Evolutionary conservation across 1,140 invertebrate species (phyloP).

Genomic region (Cataglyphis hispanica): DNA sequence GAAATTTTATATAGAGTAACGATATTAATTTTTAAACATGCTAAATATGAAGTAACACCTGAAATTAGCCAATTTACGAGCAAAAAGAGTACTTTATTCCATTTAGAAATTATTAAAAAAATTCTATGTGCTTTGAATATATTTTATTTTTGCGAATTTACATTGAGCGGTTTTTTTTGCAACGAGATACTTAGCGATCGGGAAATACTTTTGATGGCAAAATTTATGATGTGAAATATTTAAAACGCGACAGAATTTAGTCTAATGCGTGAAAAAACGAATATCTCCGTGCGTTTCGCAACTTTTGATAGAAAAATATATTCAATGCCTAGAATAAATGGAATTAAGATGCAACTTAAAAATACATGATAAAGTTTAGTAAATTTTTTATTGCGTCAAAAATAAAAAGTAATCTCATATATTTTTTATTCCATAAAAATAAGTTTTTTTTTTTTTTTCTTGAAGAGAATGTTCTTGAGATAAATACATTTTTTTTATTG

Average conservation of each 20-base stretch:
- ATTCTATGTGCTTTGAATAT: background rate
- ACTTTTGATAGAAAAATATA: background rate
- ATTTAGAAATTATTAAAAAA: conserved; percentile 29
- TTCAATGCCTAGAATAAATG: background rate
- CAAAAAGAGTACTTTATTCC: background rate
- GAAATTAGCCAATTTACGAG: background rate
- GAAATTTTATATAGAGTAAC: conserved; percentile 6
- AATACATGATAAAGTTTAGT: background rate
- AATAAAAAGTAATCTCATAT: background rate
- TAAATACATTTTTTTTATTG: background rate
- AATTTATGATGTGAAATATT: background rate
- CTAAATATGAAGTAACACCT: background rate
- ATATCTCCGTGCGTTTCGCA: background rate
- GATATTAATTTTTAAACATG: conserved; percentile 25
- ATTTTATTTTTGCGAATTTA: conserved; percentile 43
- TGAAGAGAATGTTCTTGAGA: background rate
- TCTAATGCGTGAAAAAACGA: background rate
- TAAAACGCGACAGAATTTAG: background rate
- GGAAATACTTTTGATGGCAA: background rate
- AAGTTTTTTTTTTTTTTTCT: background rate
- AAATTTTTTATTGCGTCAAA: background rate
- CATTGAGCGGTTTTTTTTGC: background rate
- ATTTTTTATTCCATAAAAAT: background rate
- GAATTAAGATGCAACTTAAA: background rate
- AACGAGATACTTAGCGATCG: background rate